Conservation (phyloP, 2,113 vertebrate species). For the Carassius gibelio region DNA sequence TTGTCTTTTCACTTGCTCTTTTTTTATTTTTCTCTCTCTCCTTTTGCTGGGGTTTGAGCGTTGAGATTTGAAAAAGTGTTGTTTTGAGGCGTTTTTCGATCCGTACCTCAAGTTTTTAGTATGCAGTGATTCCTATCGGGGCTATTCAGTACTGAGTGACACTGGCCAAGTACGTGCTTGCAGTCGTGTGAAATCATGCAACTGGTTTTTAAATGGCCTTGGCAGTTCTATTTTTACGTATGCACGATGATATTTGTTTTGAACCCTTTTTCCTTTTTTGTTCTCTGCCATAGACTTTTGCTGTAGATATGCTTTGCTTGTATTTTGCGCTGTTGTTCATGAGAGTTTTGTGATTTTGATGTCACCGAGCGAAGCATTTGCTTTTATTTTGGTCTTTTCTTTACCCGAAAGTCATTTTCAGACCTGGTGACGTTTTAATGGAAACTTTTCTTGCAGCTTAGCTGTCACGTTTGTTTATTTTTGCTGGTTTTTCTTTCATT, state of each 20-base stretch:
- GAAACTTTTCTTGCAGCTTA: slow-evolving; percentile 94
- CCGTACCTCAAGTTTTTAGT: slow-evolving; percentile 92
- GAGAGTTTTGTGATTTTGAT: slow-evolving; percentile 91
- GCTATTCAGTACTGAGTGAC: slow-evolving; percentile 75
- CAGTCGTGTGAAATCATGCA: slow-evolving; percentile 84
- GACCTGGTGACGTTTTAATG: slow-evolving; percentile 82
- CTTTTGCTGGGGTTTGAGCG: slow-evolving; percentile 88
- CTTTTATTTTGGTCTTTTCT: slow-evolving; percentile 83
- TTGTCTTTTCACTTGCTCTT: slow-evolving; percentile 91
- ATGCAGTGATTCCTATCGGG: slow-evolving; percentile 81
- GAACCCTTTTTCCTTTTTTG: slow-evolving; percentile 79
- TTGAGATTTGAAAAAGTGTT: slow-evolving; percentile 86
- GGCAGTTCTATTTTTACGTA: slow-evolving; percentile 76
- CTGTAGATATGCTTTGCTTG: slow-evolving; percentile 84
- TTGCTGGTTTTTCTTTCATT: slow-evolving; percentile 68
- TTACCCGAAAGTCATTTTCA: slow-evolving; percentile 72
- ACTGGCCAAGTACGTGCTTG: slow-evolving; percentile 77
- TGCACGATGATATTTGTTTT: slow-evolving; percentile 84
- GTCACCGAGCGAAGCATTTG: slow-evolving; percentile 79
- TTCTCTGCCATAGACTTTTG: slow-evolving; percentile 78
- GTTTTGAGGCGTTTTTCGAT: slow-evolving; percentile 83
- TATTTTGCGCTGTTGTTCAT: slow-evolving; percentile 86
- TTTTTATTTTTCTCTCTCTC: slow-evolving; percentile 71
- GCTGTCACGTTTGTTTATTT: slow-evolving; percentile 75
- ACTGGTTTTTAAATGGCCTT: slow-evolving; percentile 89